A percentile compares a stretch with the other conserved stretches of the same genome.
Conservation (phyloP, 37 sponge, comb jelly and placozoan genomes). For the Aphrocallistes beatrix region DNA sequence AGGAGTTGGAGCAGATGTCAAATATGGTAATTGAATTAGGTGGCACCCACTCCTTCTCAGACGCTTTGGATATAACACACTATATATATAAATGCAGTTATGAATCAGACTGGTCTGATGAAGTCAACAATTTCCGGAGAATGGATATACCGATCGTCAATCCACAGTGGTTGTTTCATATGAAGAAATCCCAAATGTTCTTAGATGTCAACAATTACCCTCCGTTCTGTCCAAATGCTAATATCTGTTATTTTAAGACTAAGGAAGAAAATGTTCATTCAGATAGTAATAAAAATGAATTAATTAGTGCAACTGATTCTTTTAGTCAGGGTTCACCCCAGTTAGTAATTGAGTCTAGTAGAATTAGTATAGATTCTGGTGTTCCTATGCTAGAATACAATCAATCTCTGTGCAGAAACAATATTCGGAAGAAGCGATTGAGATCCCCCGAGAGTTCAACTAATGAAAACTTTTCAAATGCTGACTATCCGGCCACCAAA, state of each 20-base stretch:
- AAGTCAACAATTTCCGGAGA: neutral
- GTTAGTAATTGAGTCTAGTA: too few species aligned
- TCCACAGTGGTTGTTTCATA: neutral
- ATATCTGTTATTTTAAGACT: neutral
- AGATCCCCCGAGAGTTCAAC: neutral
- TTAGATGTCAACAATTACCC: neutral
- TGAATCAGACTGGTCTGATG: neutral
- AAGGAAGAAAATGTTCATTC: neutral
- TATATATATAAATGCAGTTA: neutral
- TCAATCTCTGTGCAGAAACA: neutral
- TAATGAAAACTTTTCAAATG: neutral
- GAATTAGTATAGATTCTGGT: neutral
- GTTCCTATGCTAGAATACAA: neutral
- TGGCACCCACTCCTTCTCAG: neutral
- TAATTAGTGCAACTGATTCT: neutral
- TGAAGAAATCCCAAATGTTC: neutral
- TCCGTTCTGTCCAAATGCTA: neutral
- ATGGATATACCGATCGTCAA: neutral
- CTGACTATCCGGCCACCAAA: too few species aligned
- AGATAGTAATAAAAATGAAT: neutral
- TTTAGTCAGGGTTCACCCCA: too few species aligned
- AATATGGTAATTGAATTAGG: neutral
- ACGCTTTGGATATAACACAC: neutral
- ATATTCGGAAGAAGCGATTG: neutral
- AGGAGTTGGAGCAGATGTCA: neutral